Evolutionary conservation across 2,888 invertebrate species (phyloP), one percentile per base, ranked within the genome.

Genomic region (Cistogaster globosa): DNA sequence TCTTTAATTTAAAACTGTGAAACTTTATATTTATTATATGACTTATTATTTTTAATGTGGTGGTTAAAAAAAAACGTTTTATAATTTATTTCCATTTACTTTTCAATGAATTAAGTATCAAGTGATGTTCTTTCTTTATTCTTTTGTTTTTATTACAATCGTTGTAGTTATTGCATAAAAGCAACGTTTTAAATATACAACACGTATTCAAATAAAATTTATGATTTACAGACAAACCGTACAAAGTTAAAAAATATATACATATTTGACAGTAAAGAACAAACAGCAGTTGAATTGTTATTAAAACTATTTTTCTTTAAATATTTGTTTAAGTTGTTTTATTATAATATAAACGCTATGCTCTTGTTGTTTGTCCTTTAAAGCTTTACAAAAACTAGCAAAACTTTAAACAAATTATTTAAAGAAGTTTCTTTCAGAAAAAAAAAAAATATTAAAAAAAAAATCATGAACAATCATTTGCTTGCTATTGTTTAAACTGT

Each of bases 31-130:
- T 42, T 42, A 6, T 2, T 2, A 42, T 42, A 38, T 45, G 45
- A 45, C 14, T 53, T 53, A 55, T 32, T 53, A 1, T n/a, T 18
- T 38, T 18, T 38, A 42, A 20, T 51, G 11, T 51, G 48, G 9
- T 12, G 22, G 32, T 32, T n/a, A 18, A 53, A 20, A 45, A 42
- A 53, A 38, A 51, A 58, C 36, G 0, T 71, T n/a, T 58, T 22
- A 48, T 72, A 20, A 51, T 51, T 74, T 74, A 68, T 80, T 58
- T 60, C 67, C 80, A 80, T 74, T 81, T 68, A 53, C 38, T 74
- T 60, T 81, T 55, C 67, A 68, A 81, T 45, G 68, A 42, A 67
- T 68, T 32, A 74, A 81, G 74, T 81, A 67, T 74, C 65, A 65
- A 71, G 53, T 71, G 62, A 18, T 62, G 12, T 62, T 53, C 6